Evolutionary conservation across 2,797 vertebrate species (phyloP).

Genomic region (Antennarius maculatus): DNA sequence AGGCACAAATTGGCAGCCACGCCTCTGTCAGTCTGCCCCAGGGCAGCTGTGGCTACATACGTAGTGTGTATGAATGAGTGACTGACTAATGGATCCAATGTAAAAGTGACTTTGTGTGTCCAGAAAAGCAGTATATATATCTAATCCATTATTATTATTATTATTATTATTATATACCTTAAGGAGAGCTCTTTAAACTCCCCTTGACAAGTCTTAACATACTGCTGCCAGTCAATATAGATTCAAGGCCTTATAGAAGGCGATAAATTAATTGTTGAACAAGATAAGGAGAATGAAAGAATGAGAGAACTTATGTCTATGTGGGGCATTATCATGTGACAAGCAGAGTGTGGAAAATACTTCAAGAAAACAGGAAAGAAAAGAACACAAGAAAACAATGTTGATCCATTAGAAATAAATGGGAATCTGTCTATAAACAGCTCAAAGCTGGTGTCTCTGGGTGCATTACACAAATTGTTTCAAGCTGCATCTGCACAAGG

Average conservation of each 20-base stretch:
- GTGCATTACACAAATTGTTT: slow-evolving; percentile 10
- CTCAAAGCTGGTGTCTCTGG: not conserved
- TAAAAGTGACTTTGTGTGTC: too few relatives aligned
- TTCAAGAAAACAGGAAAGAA: not conserved
- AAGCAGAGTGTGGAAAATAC: not conserved
- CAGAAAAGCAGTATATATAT: too few relatives aligned
- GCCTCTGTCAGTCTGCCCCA: too few relatives aligned
- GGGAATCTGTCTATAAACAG: not conserved
- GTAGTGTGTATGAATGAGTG: too few relatives aligned
- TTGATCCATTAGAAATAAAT: slow-evolving; percentile 5
- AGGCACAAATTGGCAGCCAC: too few relatives aligned
- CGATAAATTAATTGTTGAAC: not conserved
- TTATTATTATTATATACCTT: not conserved
- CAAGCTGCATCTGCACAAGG: not conserved
- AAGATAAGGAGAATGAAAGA: not conserved
- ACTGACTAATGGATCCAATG: too few relatives aligned
- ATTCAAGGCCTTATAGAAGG: too few relatives aligned
- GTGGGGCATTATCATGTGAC: not conserved
- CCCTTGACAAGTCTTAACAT: not conserved
- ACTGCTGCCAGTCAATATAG: too few relatives aligned
- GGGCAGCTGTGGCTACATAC: too few relatives aligned
- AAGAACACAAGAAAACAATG: not conserved
- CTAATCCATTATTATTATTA: too few relatives aligned
- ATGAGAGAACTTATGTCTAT: not conserved
- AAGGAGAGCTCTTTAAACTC: slow-evolving; percentile 11